Evolutionary conservation across 2,113 vertebrate species (phyloP).

Genomic region (Plotosus lineatus): DNA sequence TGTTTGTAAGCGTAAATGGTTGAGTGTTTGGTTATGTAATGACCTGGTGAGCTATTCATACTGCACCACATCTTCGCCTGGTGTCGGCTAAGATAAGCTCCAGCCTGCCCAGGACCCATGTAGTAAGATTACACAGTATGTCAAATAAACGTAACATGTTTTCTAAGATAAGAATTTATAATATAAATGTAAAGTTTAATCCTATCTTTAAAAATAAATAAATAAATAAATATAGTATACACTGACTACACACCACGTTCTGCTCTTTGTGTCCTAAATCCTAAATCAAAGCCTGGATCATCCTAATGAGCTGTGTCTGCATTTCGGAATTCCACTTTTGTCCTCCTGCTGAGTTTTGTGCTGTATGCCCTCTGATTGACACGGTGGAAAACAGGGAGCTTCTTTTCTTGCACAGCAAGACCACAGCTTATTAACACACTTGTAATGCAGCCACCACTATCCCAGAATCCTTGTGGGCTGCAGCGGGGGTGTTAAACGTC

Average conservation of each 20-base stretch:
- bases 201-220: neutral
- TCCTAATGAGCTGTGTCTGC: slow-evolving; percentile 19
- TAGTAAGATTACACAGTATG: too few relatives aligned
- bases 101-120: too few relatives aligned
- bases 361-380: slow-evolving; percentile 57
- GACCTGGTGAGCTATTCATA: too few relatives aligned
- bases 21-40: too few relatives aligned
- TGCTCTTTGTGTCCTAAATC: neutral
- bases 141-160: neutral
- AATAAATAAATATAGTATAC: neutral
- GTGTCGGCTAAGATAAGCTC: too few relatives aligned
- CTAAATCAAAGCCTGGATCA: neutral
- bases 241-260: neutral
- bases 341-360: slow-evolving; percentile 34
- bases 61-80: too few relatives aligned
- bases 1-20: too few relatives aligned
- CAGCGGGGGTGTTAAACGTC: neutral
- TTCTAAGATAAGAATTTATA: neutral
- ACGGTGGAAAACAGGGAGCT: slow-evolving; percentile 62
- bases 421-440: slow-evolving; percentile 58
- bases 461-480: neutral
- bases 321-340: slow-evolving; percentile 39
- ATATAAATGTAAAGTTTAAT: too few relatives aligned
- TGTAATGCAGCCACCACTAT: neutral
- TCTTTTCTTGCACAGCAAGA: slow-evolving; percentile 51